Base-by-base conservation (phyloP, 2,888 invertebrate genomes). In the Drosophila subquinaria region DNA sequence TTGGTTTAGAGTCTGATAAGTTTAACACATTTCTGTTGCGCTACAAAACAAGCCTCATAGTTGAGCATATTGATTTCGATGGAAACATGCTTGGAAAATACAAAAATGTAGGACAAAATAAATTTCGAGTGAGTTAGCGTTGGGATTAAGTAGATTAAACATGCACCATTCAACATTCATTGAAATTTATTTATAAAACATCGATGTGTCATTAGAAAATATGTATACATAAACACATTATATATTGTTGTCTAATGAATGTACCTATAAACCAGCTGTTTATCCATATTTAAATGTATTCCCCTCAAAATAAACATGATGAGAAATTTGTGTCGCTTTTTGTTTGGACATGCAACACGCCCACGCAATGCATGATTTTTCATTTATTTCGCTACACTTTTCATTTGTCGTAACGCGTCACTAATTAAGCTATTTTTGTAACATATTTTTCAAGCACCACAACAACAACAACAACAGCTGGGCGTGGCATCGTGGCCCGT, bases 381-480 rank as follows among this genome's bases (percentile, higher is more conserved):
- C 63, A 71, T 73, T 73, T 76, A 72, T 78, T 81, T 83, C 59
- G 71, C 68, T 73, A 81, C 80, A 78, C 69, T 75, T 80, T 81
- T 71, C 73, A 72, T 78, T 65, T 67, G 65, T 60, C 67, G 72
- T 48, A 74, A 77, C 72, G 80, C 80, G 62, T 69, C 68, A 82
- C 78, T 88, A 88, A 88, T 88, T 86, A 84, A 84, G 84, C 70
- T 84, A 84, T 88, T 88, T 84, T 84, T 81, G 61, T 73, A 69
- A 73, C 36, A 60, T 62, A 57, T 67, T 43, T 55, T 45, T 48
- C 15, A 55, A 57, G 48, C 67, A 79, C 68, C 61, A 59, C 69
- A 66, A n/a, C 43, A n/a, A n/a, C n/a, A 23, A 23, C 23, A 20
- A 20, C 20, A 23, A 30, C 60, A 43, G 43, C 60, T 62, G 79